Evolutionary conservation across 2,888 invertebrate genomes (phyloP).

Genomic region (Zootermopsis nevadensis): DNA sequence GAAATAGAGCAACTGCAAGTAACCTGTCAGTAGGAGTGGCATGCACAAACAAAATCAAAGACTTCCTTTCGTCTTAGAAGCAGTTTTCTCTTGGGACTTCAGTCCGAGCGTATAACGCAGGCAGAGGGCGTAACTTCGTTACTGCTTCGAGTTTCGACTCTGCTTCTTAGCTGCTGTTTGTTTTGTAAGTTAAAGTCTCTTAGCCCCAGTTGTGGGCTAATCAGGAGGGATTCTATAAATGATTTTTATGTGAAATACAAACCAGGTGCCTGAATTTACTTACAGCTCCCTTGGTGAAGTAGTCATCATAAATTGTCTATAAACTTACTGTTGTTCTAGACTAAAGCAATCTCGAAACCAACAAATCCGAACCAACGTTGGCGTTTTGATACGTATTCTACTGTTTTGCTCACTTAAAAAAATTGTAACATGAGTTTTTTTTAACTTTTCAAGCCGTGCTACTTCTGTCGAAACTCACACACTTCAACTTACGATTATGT

Average conservation of each 20-base stretch:
- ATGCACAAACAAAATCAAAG: background rate
- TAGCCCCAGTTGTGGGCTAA: background rate
- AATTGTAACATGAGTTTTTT: too few relatives aligned
- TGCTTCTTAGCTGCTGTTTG: slow-evolving; percentile 10
- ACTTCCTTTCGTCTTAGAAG: slow-evolving; percentile 6
- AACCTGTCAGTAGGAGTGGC: background rate
- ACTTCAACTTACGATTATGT: too few relatives aligned
- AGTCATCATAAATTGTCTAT: background rate
- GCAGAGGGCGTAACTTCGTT: background rate
- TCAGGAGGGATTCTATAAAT: background rate
- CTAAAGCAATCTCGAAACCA: too few relatives aligned
- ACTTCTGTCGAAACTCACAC: too few relatives aligned
- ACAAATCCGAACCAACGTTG: too few relatives aligned
- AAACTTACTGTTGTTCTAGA: background rate
- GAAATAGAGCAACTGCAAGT: background rate
- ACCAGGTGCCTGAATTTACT: background rate
- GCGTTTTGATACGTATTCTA: too few relatives aligned
- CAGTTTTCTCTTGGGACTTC: background rate
- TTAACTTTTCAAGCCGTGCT: too few relatives aligned
- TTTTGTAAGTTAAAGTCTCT: background rate
- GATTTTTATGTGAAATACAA: slow-evolving; percentile 13
- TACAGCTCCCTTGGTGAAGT: background rate
- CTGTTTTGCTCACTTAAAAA: too few relatives aligned
- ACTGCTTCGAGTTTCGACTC: background rate
- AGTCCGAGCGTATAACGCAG: background rate